Base-by-base conservation (phyloP, 2,797 vertebrate genomes). In the Crocidura indochinensis region DNA sequence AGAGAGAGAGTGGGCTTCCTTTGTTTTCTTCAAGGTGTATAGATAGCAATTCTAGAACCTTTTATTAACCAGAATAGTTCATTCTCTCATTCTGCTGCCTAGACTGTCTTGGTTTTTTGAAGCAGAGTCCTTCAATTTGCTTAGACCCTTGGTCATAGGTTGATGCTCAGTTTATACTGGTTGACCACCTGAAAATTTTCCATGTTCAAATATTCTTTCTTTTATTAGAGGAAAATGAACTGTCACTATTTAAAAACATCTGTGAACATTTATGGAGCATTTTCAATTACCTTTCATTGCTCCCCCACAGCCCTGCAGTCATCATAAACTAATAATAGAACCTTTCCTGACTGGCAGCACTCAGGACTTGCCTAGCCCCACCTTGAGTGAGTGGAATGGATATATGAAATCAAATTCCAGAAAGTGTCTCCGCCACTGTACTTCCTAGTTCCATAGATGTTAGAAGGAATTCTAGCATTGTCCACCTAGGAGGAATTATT, bases 21-120 rank as follows among this genome's bases (percentile, higher is more conserved):
- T 82, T 51, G 24, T 38, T 80, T 90, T 62, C 82, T 91, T 82
- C 17, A 12, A 68, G 71, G 47, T 6, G 22, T 60, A 20, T 60
- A 56, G 10, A 56, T 56, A 60, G 20, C 20, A 20, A 60, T 60
- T 60, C 15, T 20, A 60, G 56, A 17, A 60, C 15, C 56, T 60
- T 20, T 14, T 74, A 38, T 38, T 71, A 73, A 44, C 46, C 51
- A 69, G 24, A 76, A 56, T 1, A 20, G n/a, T 44, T 46, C 27
- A 87, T 0, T 31, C 31, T 72, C 31, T 62, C 19, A 24, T 26
- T 27, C 20, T 24, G 27, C 49, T 80, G 62, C 44, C 8, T 2
- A 22, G 2, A 67, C 38, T 46, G 56, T 60, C 19, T 60, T 6
- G 56, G 56, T 19, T 6, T 60, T 20, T 60, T 20, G 19, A 60